A percentile compares a stretch with the other conserved stretches of the same genome.
phyloP scores from a whole-genome alignment of 2,888 invertebrate genomes.

The Axea sp. region DNA sequence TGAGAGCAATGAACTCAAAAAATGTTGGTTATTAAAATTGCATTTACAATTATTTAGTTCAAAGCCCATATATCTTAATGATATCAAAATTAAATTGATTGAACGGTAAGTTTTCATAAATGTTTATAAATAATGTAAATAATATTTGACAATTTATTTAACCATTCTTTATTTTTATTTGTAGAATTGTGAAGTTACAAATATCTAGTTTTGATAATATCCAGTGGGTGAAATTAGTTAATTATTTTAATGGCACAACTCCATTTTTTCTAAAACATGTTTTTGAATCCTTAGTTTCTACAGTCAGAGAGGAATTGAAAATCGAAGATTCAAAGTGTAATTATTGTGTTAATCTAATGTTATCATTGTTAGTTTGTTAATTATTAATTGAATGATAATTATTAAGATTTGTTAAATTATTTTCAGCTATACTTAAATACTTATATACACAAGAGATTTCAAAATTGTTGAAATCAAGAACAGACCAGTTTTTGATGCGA shows the following conservation, averaged over 20 bases:
- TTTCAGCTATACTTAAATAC: no score
- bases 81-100: constrained; percentile 1
- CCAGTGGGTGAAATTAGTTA: neutral
- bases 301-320: neutral
- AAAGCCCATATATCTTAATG: neutral
- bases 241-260: neutral
- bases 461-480: neutral
- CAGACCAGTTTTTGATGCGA: neutral
- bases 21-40: neutral
- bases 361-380: no score
- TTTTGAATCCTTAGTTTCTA: neutral
- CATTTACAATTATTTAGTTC: constrained; percentile 1
- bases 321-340: no score
- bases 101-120: neutral
- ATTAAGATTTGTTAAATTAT: no score
- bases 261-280: neutral
- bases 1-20: neutral
- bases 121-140: no score
- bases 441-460: neutral
- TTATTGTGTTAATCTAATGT: no score
- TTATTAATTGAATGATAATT: no score
- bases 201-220: neutral
- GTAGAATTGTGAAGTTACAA: neutral
- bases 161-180: neutral
- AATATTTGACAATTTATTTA: neutral